phyloP scores from a whole-genome alignment of 2,113 vertebrate species.

The Romanogobio albipinnatus region DNA sequence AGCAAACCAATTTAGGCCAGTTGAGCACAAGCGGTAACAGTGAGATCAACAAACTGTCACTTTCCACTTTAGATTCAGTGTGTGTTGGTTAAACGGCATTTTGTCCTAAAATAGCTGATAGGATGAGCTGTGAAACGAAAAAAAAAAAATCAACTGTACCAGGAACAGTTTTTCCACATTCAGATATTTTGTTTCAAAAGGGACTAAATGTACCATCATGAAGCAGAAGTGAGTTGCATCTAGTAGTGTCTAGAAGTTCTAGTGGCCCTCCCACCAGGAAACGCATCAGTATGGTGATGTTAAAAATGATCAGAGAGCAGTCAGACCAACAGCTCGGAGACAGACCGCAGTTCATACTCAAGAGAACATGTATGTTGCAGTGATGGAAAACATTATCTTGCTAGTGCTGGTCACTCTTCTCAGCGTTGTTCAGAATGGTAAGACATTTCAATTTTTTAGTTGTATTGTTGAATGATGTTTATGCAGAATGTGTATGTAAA shows the following conservation, averaged over 20 bases:
- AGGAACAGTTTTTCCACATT: neutral
- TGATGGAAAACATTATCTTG: slow-evolving; percentile 83
- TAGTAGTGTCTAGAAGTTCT: neutral
- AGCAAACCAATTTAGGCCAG: neutral
- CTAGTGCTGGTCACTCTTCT: slow-evolving; percentile 85
- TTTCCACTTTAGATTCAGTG: neutral
- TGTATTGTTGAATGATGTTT: neutral
- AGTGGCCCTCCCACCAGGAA: slow-evolving; percentile 40
- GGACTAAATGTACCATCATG: neutral
- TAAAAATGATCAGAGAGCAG: neutral
- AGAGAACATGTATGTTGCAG: slow-evolving; percentile 78
- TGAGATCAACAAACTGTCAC: neutral
- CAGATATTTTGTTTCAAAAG: neutral
- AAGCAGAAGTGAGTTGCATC: neutral
- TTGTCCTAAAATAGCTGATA: neutral
- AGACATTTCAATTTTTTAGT: neutral
- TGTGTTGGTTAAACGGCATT: neutral
- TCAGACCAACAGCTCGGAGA: neutral
- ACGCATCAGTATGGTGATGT: neutral
- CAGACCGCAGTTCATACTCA: neutral
- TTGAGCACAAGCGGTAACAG: neutral
- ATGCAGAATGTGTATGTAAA: neutral
- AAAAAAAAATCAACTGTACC: neutral
- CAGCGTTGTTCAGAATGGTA: slow-evolving; percentile 90
- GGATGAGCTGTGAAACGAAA: neutral